Percentiles rank a stretch among this genome's conserved stretches.
These are phyloP conservation scores for Subanguina moxae DNA, from an alignment of 1,140 invertebrate genomes.

Conservation along the genomic window DNA sequence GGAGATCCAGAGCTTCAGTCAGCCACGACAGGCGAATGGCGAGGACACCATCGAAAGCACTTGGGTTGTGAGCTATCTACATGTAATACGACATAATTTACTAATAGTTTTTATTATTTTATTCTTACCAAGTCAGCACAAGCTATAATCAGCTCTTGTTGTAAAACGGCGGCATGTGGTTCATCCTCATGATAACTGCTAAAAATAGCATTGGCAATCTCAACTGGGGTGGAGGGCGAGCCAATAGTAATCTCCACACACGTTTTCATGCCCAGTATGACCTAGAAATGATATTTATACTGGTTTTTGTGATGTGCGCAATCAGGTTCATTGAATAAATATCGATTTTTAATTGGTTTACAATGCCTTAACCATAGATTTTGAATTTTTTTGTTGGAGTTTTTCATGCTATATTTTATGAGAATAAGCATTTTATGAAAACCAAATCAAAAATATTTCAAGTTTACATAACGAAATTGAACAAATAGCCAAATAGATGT, in stretches of 20 bases:
- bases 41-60: conserved; percentile 54
- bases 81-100: conserved; percentile 64
- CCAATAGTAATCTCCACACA: conserved; percentile 90
- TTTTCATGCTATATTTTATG: too few species aligned
- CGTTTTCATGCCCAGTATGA: conserved; percentile 86
- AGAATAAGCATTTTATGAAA: too few species aligned
- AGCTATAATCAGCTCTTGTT: conserved; percentile 77
- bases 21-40: conserved; percentile 54
- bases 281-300: conserved; percentile 62
- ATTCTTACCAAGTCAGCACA: conserved; percentile 77
- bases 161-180: conserved; percentile 88
- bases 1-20: conserved; percentile 49
- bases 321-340: too few species aligned
- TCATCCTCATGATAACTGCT: conserved; percentile 71
- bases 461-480: too few species aligned
- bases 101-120: too few species aligned
- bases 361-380: too few species aligned
- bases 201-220: conserved; percentile 60
- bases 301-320: too few species aligned
- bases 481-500: too few species aligned
- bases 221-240: conserved; percentile 83
- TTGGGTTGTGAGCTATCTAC: conserved; percentile 88
- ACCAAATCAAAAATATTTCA: too few species aligned
- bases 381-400: too few species aligned
- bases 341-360: too few species aligned